These are phyloP conservation scores for Microctenopoma stevenorrisi DNA, from an alignment of 2,797 vertebrate genomes.

Conservation along the genomic window DNA sequence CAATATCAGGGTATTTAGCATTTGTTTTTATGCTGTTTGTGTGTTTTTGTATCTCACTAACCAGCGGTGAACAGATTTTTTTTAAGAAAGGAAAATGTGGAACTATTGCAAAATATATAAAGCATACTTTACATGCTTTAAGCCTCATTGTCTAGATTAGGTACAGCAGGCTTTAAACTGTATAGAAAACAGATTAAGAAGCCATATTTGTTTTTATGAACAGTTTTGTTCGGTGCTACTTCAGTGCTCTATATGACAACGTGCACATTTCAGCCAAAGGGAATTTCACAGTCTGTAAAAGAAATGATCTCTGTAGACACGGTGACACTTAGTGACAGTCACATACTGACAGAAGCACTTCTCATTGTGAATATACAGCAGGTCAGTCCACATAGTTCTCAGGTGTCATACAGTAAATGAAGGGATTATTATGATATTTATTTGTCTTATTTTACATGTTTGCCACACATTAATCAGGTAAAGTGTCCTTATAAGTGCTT, in stretches of 20 bases:
- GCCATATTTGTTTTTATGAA: slow-evolving; percentile 46
- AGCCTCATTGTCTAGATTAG: not conserved
- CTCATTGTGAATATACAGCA: slow-evolving; percentile 55
- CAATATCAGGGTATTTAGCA: slow-evolving; percentile 75
- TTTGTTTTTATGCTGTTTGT: slow-evolving; percentile 22
- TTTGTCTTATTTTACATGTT: slow-evolving; percentile 56
- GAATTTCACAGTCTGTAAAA: slow-evolving; percentile 45
- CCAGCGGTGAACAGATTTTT: slow-evolving; percentile 19
- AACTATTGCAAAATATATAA: not conserved
- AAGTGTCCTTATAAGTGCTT: slow-evolving; percentile 41
- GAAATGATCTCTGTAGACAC: slow-evolving; percentile 23
- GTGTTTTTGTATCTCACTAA: slow-evolving; percentile 35
- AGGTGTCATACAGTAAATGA: slow-evolving; percentile 73
- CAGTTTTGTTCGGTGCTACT: slow-evolving; percentile 44
- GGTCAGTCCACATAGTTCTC: slow-evolving; percentile 65
- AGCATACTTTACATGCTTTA: slow-evolving; percentile 1
- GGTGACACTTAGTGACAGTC: slow-evolving; percentile 20
- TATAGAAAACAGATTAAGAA: slow-evolving; percentile 41
- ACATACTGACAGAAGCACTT: slow-evolving; percentile 49
- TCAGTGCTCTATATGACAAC: slow-evolving; percentile 24
- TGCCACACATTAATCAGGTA: slow-evolving; percentile 55
- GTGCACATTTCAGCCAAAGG: slow-evolving; percentile 62
- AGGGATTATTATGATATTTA: slow-evolving; percentile 74
- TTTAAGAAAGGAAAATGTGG: slow-evolving; percentile 1
- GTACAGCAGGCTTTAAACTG: slow-evolving; percentile 5